Base-by-base conservation (phyloP, 53 echinoderm and acorn worm species). In the Mesocentrotus franciscanus region DNA sequence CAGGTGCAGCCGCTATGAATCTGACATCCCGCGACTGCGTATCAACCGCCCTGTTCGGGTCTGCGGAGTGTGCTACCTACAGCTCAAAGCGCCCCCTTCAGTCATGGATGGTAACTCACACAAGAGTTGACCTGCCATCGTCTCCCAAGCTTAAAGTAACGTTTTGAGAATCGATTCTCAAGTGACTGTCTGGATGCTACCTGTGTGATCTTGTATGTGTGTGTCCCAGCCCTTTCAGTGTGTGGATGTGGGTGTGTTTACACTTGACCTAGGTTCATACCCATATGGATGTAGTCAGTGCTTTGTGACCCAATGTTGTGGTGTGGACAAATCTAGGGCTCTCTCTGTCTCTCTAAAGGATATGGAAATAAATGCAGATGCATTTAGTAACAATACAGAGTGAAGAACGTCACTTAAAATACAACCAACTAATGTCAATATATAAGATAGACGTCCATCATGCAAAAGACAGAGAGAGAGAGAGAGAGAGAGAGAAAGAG, bases 1-100 rank as follows among this genome's bases (percentile, higher is more conserved):
- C 95, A 99, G 99, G 89, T 99, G 99, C 96, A 99, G 98, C 66
- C 96, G 97, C 36, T 97, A 93, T 95, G 99, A 99, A 66, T 97
- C 99, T 6, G 96, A 97, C 75, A 96, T 99, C n/a, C 97, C 95
- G 1, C 92, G 98, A 26, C 96, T 97, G 15, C 96, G 95, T 83
- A 97, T 97, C 89, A 93, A 91, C 89, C 97, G 97, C 42, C 94
- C 97, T 27, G 97, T 98, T 12, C 95, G 99, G 34, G 99, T 99
- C 30, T 99, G 99, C 81, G 97, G 97, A 81, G 81, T 92, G 24
- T 99, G 99, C 64, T 96, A 95, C 95, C 90, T 62, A 64, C 57
- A 58, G 8, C 96, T 98, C 32, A 97, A 95, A 35, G 26, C 85
- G 16, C 95, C 85, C 60, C 61, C 92, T 13, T 71, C 60, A 70